These are phyloP conservation scores for Denticeps clupeoides DNA, from an alignment of 2,797 vertebrate species.

Conservation along the genomic window DNA sequence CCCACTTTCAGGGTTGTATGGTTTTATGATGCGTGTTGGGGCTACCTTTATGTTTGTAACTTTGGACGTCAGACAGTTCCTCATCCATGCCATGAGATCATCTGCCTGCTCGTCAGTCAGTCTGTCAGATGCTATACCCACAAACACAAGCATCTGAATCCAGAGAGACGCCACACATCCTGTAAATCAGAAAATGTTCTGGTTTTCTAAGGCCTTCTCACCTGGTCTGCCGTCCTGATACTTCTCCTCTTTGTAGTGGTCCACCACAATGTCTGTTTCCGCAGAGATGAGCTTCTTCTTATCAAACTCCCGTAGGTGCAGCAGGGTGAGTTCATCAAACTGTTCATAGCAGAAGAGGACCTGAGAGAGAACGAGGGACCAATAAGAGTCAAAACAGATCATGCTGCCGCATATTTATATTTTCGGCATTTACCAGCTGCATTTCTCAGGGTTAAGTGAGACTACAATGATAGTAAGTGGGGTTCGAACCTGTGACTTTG, in stretches of 20 bases:
- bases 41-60: conserved; percentile 80
- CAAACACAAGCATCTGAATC: background rate
- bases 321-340: conserved; percentile 89
- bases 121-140: conserved; percentile 57
- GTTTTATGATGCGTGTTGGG: background rate
- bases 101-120: conserved; percentile 73
- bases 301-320: conserved; percentile 88
- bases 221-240: conserved; percentile 72
- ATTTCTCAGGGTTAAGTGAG: background rate
- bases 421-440: too few relatives aligned
- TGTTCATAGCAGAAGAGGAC: conserved; percentile 97
- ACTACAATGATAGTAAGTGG: too few relatives aligned
- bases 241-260: conserved; percentile 95
- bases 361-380: conserved; percentile 39
- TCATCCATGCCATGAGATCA: conserved; percentile 90
- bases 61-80: conserved; percentile 68
- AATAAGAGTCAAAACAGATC: background rate
- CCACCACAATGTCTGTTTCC: conserved; percentile 93
- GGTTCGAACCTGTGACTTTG: too few relatives aligned
- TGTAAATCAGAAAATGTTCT: background rate
- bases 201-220: conserved; percentile 26
- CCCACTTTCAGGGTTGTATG: too few relatives aligned
- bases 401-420: too few relatives aligned
- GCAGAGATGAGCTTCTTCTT: conserved; percentile 92
- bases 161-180: background rate